phyloP scores from a whole-genome alignment of 2,888 invertebrate genomes.

The Ophion costatus region DNA sequence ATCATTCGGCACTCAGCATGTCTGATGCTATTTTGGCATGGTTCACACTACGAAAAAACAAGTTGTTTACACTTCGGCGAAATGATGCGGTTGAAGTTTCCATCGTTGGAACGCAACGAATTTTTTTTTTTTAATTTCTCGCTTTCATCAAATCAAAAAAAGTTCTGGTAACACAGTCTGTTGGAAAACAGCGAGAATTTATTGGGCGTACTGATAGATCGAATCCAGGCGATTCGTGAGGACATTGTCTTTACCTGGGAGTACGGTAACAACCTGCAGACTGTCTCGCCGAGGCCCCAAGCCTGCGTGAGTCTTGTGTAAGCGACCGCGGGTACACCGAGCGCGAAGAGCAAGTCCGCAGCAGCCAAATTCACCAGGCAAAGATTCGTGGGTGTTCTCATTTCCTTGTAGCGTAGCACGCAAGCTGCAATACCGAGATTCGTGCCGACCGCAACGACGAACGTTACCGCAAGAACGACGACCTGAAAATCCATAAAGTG shows the following conservation, averaged over 20 bases:
- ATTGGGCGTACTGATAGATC: background rate
- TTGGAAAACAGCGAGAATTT: too few species aligned
- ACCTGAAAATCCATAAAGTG: slow-evolving; percentile 72
- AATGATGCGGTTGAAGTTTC: too few species aligned
- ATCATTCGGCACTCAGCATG: too few species aligned
- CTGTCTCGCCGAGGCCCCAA: slow-evolving; percentile 84
- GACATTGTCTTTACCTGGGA: slow-evolving; percentile 83
- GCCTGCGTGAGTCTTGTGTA: slow-evolving; percentile 84
- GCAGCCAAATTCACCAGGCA: slow-evolving; percentile 87
- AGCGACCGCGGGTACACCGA: slow-evolving; percentile 85
- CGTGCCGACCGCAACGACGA: slow-evolving; percentile 84
- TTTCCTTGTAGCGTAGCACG: slow-evolving; percentile 84
- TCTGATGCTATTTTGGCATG: too few species aligned
- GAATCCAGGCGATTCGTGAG: too few species aligned
- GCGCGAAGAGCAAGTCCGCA: slow-evolving; percentile 86
- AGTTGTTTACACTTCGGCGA: too few species aligned
- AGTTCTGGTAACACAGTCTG: too few species aligned
- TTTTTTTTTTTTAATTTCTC: too few species aligned
- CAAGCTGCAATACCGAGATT: slow-evolving; percentile 85
- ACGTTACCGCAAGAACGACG: slow-evolving; percentile 82
- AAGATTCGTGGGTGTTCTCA: slow-evolving; percentile 86
- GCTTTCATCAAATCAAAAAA: too few species aligned
- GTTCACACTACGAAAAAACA: too few species aligned
- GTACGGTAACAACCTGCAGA: slow-evolving; percentile 85
- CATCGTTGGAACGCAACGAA: too few species aligned